These are phyloP conservation scores for Hedychridium roseum DNA, from an alignment of 2,888 invertebrate genomes.

Conservation along the genomic window DNA sequence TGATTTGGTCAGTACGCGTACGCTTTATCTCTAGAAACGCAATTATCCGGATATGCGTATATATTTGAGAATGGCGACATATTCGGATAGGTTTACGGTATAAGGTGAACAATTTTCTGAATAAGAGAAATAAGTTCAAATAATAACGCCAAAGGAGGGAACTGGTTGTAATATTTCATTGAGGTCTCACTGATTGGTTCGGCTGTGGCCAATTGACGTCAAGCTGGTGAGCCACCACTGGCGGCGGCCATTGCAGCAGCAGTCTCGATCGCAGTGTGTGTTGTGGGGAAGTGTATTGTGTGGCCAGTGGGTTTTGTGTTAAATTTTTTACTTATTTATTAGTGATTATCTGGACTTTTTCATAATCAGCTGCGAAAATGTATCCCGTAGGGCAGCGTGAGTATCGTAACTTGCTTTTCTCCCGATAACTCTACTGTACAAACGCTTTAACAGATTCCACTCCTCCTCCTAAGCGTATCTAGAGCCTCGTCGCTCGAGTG, in stretches of 20 bases:
- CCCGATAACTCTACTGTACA: slow-evolving; percentile 5
- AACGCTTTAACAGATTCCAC: slow-evolving; percentile 17
- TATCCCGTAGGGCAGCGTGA: slow-evolving; percentile 76
- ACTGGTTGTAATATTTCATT: slow-evolving; percentile 14
- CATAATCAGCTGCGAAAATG: slow-evolving; percentile 64
- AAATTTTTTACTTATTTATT: slow-evolving; percentile 58
- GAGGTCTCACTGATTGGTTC: slow-evolving; percentile 32
- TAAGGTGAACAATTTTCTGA: too few species aligned
- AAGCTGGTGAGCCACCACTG: too few species aligned
- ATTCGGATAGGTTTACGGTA: neutral
- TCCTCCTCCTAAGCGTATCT: slow-evolving; percentile 38
- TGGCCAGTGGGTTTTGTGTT: slow-evolving; percentile 59
- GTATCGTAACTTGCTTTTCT: slow-evolving; percentile 52
- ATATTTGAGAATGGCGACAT: too few species aligned
- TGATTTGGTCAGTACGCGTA: too few species aligned
- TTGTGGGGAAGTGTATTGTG: slow-evolving; percentile 59
- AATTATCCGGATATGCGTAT: too few species aligned
- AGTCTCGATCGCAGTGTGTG: slow-evolving; percentile 53
- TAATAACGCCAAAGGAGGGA: too few species aligned
- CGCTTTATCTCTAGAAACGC: too few species aligned
- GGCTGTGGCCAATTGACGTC: slow-evolving; percentile 36
- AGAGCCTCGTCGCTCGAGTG: slow-evolving; percentile 37
- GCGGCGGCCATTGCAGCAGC: slow-evolving; percentile 54
- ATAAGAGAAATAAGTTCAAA: too few species aligned
- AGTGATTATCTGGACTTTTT: slow-evolving; percentile 57